Evolutionary conservation across 2,113 vertebrate species (phyloP).

Genomic region (Lepidothrix coronata): DNA sequence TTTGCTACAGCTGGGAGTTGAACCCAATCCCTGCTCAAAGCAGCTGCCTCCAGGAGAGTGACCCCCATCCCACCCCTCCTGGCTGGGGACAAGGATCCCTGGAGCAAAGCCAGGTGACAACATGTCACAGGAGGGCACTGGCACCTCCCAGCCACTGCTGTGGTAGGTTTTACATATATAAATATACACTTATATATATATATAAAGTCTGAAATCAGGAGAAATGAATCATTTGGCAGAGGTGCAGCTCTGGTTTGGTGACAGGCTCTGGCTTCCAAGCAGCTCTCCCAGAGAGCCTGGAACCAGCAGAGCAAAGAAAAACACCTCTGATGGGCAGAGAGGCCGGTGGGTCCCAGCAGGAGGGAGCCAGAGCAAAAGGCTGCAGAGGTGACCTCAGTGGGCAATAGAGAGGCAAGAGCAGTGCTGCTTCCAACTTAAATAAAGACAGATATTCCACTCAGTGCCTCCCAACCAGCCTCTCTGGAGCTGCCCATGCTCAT

Average conservation of each 20-base stretch:
- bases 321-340: background rate
- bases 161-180: background rate
- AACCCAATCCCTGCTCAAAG: background rate
- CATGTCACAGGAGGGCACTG: background rate
- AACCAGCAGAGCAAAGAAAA: background rate
- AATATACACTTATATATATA: background rate
- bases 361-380: fast-evolving
- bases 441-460: background rate
- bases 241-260: background rate
- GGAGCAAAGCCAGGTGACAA: background rate
- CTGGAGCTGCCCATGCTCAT: background rate
- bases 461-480: background rate
- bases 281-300: background rate
- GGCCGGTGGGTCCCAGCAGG: background rate
- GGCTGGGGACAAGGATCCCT: background rate
- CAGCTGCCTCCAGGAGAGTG: background rate
- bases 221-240: background rate
- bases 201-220: background rate
- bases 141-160: background rate
- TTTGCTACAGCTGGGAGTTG: background rate
- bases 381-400: background rate
- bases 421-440: background rate
- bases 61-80: background rate
- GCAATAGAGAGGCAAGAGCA: background rate
- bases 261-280: background rate